phyloP scores from a whole-genome alignment of 2,113 vertebrate genomes.

The Vidua macroura region DNA sequence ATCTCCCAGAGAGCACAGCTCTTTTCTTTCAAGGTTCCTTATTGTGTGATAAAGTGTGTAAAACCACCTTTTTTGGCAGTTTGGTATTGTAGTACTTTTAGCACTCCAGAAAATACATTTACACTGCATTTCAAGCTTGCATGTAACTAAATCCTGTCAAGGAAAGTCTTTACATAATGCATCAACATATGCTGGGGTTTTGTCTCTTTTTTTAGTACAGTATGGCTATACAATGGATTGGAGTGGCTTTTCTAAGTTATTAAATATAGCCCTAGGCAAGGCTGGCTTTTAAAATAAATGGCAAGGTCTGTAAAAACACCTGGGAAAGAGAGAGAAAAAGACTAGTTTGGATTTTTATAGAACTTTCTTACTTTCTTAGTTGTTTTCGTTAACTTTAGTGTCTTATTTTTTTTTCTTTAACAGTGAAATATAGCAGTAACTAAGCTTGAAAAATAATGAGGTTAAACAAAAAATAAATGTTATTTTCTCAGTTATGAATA shows the following conservation, averaged over 20 bases:
- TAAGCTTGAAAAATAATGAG: background rate
- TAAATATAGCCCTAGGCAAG: constrained; percentile 10
- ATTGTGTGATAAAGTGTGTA: background rate
- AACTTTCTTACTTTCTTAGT: background rate
- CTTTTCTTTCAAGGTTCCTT: background rate
- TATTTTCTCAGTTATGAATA: background rate
- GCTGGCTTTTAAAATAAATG: background rate
- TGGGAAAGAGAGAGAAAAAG: background rate
- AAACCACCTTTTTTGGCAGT: constrained; percentile 43
- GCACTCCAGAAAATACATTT: constrained; percentile 60
- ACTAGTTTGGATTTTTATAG: background rate
- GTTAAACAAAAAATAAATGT: background rate
- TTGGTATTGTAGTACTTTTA: constrained; percentile 41
- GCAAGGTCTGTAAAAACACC: background rate
- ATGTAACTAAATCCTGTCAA: constrained; percentile 67
- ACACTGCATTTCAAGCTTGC: constrained; percentile 67
- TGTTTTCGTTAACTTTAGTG: background rate
- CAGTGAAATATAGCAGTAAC: background rate
- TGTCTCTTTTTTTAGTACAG: constrained; percentile 28
- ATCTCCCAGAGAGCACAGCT: background rate
- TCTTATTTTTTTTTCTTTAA: background rate
- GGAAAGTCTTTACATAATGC: constrained; percentile 71
- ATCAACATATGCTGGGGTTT: constrained; percentile 62
- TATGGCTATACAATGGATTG: constrained; percentile 20
- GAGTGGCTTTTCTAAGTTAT: background rate